phyloP scores from a whole-genome alignment of 2,113 vertebrate genomes.

The Falcunculus frontatus region DNA sequence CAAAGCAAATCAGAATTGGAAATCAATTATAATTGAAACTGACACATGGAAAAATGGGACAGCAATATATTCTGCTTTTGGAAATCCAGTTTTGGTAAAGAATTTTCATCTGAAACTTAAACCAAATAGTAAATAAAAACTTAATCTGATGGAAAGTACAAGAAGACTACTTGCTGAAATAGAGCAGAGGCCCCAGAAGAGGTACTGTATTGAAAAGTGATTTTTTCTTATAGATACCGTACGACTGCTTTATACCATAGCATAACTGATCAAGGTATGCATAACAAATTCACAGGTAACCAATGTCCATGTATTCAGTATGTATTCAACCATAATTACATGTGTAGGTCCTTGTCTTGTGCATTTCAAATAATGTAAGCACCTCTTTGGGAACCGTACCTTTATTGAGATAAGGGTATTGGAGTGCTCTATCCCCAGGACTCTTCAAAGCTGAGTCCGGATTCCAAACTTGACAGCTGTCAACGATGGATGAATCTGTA shows the following conservation, averaged over 20 bases:
- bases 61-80: neutral
- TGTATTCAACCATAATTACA: neutral
- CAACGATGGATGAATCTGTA: rapidly evolving
- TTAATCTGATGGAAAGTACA: neutral
- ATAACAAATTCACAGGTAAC: neutral
- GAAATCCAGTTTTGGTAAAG: neutral
- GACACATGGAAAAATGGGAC: neutral
- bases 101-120: neutral
- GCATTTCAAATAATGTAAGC: neutral
- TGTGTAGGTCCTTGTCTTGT: neutral
- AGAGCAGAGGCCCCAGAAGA: neutral
- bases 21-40: neutral
- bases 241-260: neutral
- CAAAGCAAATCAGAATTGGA: neutral
- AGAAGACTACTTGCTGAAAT: neutral
- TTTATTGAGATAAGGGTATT: neutral
- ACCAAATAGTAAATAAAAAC: neutral
- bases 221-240: neutral
- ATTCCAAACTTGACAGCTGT: neutral
- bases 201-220: neutral
- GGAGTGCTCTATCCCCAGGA: rapidly evolving
- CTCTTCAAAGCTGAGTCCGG: neutral
- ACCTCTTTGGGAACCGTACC: neutral
- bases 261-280: neutral
- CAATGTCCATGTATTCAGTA: neutral